Percentiles rank a stretch among this genome's conserved stretches.
These are phyloP conservation scores for Xanthorhoe designata DNA, from an alignment of 2,888 invertebrate species.

Conservation along the genomic window DNA sequence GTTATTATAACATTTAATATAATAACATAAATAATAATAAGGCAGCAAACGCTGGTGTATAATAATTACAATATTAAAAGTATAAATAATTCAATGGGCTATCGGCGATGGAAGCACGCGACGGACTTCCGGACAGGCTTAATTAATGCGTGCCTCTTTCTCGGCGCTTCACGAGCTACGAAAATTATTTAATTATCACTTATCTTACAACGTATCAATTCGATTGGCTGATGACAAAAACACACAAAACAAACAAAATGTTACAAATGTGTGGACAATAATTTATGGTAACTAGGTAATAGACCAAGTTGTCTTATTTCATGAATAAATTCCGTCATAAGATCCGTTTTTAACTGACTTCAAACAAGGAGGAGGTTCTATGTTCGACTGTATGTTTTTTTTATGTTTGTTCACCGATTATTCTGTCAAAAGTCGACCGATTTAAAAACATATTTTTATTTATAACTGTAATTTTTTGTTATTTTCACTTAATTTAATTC, in stretches of 20 bases:
- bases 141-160: slow-evolving; percentile 72
- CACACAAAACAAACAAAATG: neutral
- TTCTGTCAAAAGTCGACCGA: no score
- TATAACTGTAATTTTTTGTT: neutral
- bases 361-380: no score
- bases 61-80: slow-evolving; percentile 84
- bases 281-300: no score
- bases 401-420: no score
- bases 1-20: slow-evolving; percentile 82
- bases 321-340: no score
- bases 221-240: neutral
- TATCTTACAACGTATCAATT: slow-evolving; percentile 46
- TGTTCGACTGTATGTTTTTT: no score
- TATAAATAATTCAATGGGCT: slow-evolving; percentile 84
- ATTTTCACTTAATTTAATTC: neutral
- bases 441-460: no score
- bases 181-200: slow-evolving; percentile 67
- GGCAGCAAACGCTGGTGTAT: slow-evolving; percentile 72
- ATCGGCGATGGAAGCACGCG: slow-evolving; percentile 80
- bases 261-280: no score
- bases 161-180: slow-evolving; percentile 69
- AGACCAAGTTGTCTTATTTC: no score
- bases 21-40: slow-evolving; percentile 83
- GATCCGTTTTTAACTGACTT: no score
- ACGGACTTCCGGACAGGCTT: slow-evolving; percentile 79